phyloP scores from a whole-genome alignment of 2,113 vertebrate species.

The Calypte anna region DNA sequence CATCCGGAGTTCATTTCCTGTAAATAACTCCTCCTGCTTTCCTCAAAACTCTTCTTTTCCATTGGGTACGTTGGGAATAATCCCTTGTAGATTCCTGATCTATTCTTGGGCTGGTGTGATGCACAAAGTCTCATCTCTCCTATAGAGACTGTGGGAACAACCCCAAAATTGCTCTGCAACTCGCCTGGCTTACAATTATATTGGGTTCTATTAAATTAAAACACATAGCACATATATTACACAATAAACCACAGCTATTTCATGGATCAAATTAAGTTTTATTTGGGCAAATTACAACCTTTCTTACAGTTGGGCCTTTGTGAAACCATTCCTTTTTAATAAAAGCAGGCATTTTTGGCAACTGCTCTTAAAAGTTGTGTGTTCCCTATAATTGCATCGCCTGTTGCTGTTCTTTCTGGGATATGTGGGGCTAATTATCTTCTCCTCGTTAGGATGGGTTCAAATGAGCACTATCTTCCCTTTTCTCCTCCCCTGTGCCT shows the following conservation, averaged over 20 bases:
- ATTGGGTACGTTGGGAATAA: not conserved
- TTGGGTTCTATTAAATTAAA: conserved; percentile 86
- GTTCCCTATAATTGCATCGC: conserved; percentile 47
- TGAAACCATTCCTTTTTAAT: conserved; percentile 87
- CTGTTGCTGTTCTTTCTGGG: not conserved
- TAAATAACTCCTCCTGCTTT: not conserved
- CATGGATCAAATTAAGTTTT: conserved; percentile 90
- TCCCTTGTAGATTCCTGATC: not conserved
- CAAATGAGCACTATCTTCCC: conserved; percentile 11
- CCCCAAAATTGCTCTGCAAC: conserved; percentile 78
- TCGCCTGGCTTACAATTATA: conserved; percentile 83
- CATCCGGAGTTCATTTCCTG: not conserved
- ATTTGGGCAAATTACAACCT: conserved; percentile 87
- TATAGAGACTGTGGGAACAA: conserved; percentile 74
- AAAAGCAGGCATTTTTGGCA: conserved; percentile 80
- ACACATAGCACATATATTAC: conserved; percentile 85
- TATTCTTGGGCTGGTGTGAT: not conserved
- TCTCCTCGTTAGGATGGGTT: conserved; percentile 8
- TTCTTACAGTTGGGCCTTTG: conserved; percentile 85
- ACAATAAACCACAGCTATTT: conserved; percentile 89
- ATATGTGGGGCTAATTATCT: conserved; percentile 47
- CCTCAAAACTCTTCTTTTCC: not conserved
- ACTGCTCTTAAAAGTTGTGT: conserved; percentile 68
- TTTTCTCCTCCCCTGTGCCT: conserved; percentile 7
- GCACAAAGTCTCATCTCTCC: conserved; percentile 60